Evolutionary conservation across 2,888 invertebrate genomes (phyloP).

Genomic region (Watsonalla cultraria): DNA sequence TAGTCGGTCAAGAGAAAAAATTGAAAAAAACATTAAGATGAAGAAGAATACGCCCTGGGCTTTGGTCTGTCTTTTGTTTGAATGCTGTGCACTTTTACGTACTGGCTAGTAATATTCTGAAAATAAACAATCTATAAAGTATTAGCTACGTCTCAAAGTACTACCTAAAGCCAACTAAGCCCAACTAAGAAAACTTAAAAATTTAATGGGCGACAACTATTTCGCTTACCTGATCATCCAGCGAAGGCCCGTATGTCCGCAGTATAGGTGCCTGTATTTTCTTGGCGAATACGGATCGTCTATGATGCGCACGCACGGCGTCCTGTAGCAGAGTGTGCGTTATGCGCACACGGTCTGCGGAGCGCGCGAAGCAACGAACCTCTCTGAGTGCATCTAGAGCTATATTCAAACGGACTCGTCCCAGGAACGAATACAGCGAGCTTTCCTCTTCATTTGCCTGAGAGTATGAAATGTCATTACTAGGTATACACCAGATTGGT

Average conservation of each 20-base stretch:
- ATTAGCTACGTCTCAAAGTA: too few species aligned
- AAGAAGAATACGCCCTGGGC: not conserved
- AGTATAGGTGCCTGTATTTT: conserved; percentile 28
- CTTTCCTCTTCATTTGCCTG: conserved; percentile 44
- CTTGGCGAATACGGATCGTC: conserved; percentile 25
- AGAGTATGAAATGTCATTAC: not conserved
- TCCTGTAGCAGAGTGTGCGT: conserved; percentile 41
- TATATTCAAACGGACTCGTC: conserved; percentile 50
- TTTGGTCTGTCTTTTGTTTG: conserved; percentile 21
- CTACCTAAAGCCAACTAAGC: too few species aligned
- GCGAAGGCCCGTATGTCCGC: conserved; percentile 41
- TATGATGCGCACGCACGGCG: conserved; percentile 50
- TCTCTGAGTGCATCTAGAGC: conserved; percentile 57
- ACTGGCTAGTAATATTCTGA: conserved; percentile 60
- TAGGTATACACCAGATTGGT: too few species aligned
- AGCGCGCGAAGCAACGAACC: conserved; percentile 50
- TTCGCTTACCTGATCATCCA: conserved; percentile 48
- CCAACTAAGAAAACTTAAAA: too few species aligned
- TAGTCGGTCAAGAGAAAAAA: too few species aligned
- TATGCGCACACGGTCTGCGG: conserved; percentile 39
- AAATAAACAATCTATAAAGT: too few species aligned
- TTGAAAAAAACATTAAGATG: not conserved
- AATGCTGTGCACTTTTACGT: conserved; percentile 52
- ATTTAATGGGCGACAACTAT: not conserved
- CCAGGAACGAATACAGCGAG: conserved; percentile 54